A percentile compares a stretch with the other conserved stretches of the same genome.
Evolutionary conservation across 2,113 vertebrate species (phyloP).

Genomic region (Pardalotus punctatus): DNA sequence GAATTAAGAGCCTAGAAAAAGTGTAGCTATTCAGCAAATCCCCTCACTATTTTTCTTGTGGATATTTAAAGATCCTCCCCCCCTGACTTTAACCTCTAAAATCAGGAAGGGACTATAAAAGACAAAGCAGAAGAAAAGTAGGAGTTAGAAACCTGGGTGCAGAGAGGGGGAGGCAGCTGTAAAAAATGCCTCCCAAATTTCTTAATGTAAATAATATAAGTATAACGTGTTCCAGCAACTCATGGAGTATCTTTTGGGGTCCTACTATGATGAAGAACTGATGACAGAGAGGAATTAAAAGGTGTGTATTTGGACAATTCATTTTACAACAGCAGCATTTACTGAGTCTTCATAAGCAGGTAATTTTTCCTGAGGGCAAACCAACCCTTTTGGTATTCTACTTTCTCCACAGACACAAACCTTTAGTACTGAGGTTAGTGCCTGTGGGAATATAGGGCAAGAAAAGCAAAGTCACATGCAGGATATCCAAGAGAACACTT

Average conservation of each 20-base stretch:
- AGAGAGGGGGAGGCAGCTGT: not conserved
- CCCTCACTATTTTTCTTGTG: not conserved
- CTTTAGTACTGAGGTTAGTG: not conserved
- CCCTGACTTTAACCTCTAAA: slow-evolving; percentile 14
- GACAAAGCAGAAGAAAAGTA: slow-evolving; percentile 7
- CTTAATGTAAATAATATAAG: not conserved
- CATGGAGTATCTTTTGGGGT: not conserved
- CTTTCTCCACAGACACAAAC: not conserved
- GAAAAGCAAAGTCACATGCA: not conserved
- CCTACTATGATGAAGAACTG: not conserved
- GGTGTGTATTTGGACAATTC: not conserved
- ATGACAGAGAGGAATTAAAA: not conserved
- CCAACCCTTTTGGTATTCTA: not conserved
- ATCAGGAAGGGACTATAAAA: slow-evolving; percentile 39
- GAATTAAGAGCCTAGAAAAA: slow-evolving; percentile 48
- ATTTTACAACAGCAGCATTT: not conserved
- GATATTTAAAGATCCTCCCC: slow-evolving; percentile 27
- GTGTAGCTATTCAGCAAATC: slow-evolving; percentile 9
- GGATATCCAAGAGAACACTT: not conserved
- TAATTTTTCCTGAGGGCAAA: not conserved
- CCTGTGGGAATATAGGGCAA: not conserved
- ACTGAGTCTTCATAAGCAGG: not conserved
- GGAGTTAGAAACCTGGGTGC: not conserved
- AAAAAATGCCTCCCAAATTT: not conserved
- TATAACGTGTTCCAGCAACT: not conserved